A percentile compares a stretch with the other conserved stretches of the same genome.
These are phyloP conservation scores for Pollenia amentaria DNA, from an alignment of 2,888 invertebrate genomes.

Conservation along the genomic window DNA sequence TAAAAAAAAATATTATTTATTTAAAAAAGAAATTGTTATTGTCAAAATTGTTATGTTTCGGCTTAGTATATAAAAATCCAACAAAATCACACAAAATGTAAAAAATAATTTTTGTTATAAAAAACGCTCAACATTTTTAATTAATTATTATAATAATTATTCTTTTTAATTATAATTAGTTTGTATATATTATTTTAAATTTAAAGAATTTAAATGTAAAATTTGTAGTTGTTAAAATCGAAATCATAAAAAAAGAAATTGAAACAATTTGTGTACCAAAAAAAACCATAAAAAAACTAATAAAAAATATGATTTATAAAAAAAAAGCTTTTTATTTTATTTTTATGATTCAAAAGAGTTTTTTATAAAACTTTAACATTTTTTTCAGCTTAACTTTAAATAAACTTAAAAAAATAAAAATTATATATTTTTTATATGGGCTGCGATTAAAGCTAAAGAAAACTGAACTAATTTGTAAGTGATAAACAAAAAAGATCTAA, in stretches of 20 bases:
- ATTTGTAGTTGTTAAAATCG: conserved; percentile 65
- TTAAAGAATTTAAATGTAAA: conserved; percentile 65
- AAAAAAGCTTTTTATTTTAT: not conserved
- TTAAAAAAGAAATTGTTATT: conserved; percentile 64
- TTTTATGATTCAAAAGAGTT: not conserved
- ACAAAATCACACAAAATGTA: conserved; percentile 61
- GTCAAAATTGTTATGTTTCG: conserved; percentile 81
- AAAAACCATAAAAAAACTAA: conserved; percentile 74
- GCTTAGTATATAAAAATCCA: conserved; percentile 64
- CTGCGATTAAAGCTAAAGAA: conserved; percentile 13
- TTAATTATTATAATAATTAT: conserved; percentile 35
- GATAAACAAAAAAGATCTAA: not conserved
- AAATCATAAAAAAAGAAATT: conserved; percentile 65
- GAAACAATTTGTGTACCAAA: conserved; percentile 82
- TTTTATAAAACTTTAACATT: not conserved
- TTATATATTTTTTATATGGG: conserved; percentile 58
- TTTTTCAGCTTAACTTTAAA: conserved; percentile 12
- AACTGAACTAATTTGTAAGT: conserved; percentile 29
- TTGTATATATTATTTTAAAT: conserved; percentile 71
- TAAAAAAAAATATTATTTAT: conserved; percentile 70
- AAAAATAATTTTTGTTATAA: conserved; percentile 55
- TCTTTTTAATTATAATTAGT: conserved; percentile 65
- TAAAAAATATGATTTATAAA: conserved; percentile 67
- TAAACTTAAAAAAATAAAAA: conserved; percentile 14
- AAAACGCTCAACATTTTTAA: conserved; percentile 59